Base-by-base conservation (phyloP, 1,140 invertebrate species). In the Venturia canescens region DNA sequence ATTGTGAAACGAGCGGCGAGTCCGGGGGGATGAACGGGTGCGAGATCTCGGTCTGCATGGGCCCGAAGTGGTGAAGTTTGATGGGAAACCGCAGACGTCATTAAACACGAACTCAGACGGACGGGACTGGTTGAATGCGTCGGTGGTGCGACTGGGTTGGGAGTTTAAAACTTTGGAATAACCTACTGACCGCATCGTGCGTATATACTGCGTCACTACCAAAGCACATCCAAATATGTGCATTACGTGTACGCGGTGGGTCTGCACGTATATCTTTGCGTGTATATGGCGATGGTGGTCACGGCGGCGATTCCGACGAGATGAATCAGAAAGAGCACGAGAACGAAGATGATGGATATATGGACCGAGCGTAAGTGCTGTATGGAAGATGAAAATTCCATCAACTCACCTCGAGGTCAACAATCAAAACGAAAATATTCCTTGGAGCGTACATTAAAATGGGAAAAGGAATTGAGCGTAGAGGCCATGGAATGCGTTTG, bases 81-180 rank as follows among this genome's bases (percentile, higher is more conserved):
- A 87, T 87, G 85, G 80, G 63, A 88, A 88, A 88, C 87, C 87
- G 87, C 87, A 88, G 86, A 88, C 86, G 79, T 79, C 83, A 86
- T 88, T 88, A 87, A 86, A 84, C 27, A 69, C 79, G 83, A 83
- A 81, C 83, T 29, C 70, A 75, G 79, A 82, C 79, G 29, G 21
- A 79, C 48, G 57, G 0, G 72, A n/a, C 18, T 53, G 13, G 4
- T 27, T 29, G 60, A 23, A 23, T 23, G 60, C 60, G 21, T 31
- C 29, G 18, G 18, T 63, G 53, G n/a, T 27, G 70, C 66, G 72
- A 78, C 48, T 69, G 71, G 53, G 66, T 27, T 50, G 63, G 81
- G 84, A 82, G 79, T 87, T 44, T 87, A 83, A 87, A 86, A 88
- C 80, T 87, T 83, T 77, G 21, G 86, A 85, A 89, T 89, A 88